These are phyloP conservation scores for Pomatorhinus ruficollis DNA, from an alignment of 2,113 vertebrate genomes.

Conservation along the genomic window DNA sequence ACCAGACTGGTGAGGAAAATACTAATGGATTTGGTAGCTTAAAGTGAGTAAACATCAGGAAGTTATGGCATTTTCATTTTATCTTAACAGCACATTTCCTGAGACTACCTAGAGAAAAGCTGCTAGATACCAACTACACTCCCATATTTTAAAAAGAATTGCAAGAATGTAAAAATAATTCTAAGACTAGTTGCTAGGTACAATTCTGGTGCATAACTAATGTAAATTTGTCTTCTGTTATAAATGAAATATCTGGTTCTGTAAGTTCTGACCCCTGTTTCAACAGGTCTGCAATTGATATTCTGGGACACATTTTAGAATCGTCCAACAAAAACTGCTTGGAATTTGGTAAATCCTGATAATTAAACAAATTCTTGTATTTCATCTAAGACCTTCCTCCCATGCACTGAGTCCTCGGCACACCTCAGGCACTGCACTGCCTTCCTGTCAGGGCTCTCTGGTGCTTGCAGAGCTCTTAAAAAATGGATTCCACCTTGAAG, in stretches of 20 bases:
- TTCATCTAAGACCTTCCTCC: neutral
- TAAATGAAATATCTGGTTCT: neutral
- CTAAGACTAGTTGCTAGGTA: neutral
- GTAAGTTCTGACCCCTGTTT: neutral
- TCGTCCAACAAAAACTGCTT: neutral
- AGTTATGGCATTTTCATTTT: neutral
- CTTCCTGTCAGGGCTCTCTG: neutral
- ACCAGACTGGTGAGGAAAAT: neutral
- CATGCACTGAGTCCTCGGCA: neutral
- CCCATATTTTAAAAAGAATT: neutral
- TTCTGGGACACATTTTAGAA: neutral
- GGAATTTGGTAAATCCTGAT: neutral
- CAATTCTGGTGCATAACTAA: neutral
- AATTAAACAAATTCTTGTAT: neutral
- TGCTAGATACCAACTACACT: neutral
- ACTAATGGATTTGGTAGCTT: neutral
- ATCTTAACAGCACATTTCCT: neutral
- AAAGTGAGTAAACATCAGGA: neutral
- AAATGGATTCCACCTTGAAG: neutral
- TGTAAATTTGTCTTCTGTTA: neutral
- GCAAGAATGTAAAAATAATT: neutral
- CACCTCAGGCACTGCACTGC: neutral
- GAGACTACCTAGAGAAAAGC: neutral
- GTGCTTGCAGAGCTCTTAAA: neutral
- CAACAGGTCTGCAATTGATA: neutral